A percentile compares a stretch with the other conserved stretches of the same genome.
These are phyloP conservation scores for Sinocyclocheilus grahami DNA, from an alignment of 2,113 vertebrate genomes.

Conservation along the genomic window DNA sequence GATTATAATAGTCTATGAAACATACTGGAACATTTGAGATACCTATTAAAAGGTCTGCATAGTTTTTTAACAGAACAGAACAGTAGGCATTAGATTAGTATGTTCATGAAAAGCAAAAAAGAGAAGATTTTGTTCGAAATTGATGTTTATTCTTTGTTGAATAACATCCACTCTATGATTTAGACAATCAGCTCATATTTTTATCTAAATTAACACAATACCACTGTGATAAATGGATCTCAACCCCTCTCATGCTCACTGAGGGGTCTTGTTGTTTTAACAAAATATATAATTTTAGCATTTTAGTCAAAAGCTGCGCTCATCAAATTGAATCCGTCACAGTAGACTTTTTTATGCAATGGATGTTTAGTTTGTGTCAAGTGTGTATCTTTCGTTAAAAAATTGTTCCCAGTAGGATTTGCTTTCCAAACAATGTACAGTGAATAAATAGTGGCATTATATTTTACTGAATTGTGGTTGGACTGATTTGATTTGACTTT, in stretches of 20 bases:
- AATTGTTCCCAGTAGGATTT: neutral
- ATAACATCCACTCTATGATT: neutral
- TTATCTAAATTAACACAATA: neutral
- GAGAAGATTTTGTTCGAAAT: neutral
- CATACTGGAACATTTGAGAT: neutral
- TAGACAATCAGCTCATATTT: neutral
- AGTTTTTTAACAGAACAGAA: neutral
- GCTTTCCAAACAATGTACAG: neutral
- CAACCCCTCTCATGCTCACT: neutral
- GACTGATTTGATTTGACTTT: slow-evolving; percentile 20
- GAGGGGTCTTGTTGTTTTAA: neutral
- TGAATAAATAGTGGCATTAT: neutral
- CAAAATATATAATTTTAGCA: neutral
- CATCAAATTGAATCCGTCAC: neutral
- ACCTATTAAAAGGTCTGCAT: neutral
- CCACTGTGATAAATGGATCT: slow-evolving; percentile 5
- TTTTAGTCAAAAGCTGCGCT: neutral
- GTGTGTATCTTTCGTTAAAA: neutral
- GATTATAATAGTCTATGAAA: neutral
- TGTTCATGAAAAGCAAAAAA: neutral
- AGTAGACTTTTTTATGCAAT: neutral
- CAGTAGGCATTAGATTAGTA: neutral
- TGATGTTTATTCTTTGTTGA: neutral
- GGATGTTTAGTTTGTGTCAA: slow-evolving; percentile 18
- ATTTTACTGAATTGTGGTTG: neutral